These are phyloP conservation scores for Micromussa lordhowensis DNA, from an alignment of 92 coral and sea anemone species.

Conservation along the genomic window DNA sequence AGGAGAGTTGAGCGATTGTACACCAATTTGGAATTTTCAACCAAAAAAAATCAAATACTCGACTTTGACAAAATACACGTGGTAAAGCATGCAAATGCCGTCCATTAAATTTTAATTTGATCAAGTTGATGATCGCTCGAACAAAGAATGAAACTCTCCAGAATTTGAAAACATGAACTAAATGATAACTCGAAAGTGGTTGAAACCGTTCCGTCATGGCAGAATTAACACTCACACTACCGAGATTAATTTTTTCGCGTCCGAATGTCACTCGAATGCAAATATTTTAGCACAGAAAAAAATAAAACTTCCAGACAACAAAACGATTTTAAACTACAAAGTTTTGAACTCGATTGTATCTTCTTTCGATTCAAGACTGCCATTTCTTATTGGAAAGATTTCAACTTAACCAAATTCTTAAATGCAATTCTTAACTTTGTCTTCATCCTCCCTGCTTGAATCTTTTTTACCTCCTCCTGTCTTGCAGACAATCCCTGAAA, in stretches of 20 bases:
- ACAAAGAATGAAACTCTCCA: neutral
- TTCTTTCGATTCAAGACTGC: neutral
- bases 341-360: neutral
- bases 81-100: neutral
- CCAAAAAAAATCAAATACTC: neutral
- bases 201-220: neutral
- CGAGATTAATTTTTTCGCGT: neutral
- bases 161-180: neutral
- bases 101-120: neutral
- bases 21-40: neutral
- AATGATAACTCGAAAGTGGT: neutral
- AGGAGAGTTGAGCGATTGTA: neutral
- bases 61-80: neutral
- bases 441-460: neutral
- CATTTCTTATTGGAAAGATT: neutral
- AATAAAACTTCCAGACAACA: neutral
- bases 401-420: neutral
- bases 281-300: neutral
- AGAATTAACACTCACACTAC: neutral
- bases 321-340: neutral
- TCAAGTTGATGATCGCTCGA: neutral
- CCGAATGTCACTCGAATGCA: neutral
- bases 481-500: neutral
- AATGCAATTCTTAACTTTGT: neutral
- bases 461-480: neutral